Conservation (phyloP, 2,113 vertebrate species). For the Cettia cetti region DNA sequence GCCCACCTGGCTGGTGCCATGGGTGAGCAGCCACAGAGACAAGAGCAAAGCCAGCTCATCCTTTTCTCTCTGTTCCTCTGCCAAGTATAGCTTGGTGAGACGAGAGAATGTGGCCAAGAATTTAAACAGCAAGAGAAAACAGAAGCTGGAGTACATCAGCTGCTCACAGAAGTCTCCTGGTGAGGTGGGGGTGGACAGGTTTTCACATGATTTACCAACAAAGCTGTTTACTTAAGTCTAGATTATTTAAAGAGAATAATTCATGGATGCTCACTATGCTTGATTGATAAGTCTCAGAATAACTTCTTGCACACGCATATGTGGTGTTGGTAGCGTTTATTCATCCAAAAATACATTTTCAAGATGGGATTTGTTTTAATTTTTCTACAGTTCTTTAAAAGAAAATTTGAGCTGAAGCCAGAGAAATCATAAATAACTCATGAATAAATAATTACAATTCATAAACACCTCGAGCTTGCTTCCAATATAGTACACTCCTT, state of each 20-base stretch:
- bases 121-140: slow-evolving; percentile 36
- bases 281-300: slow-evolving; percentile 38
- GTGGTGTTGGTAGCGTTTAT: not conserved
- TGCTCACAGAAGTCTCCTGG: slow-evolving; percentile 6
- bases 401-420: slow-evolving; percentile 49
- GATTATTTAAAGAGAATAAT: slow-evolving; percentile 50
- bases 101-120: slow-evolving; percentile 4
- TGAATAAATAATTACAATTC: slow-evolving; percentile 67
- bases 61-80: slow-evolving; percentile 17
- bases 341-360: slow-evolving; percentile 69
- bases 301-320: not conserved
- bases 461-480: slow-evolving; percentile 54
- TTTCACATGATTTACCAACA: not conserved
- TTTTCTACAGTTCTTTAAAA: slow-evolving; percentile 41
- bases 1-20: not conserved
- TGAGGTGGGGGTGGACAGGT: not conserved
- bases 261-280: slow-evolving; percentile 35
- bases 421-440: slow-evolving; percentile 67
- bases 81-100: slow-evolving; percentile 50
- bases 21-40: not conserved
- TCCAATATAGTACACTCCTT: slow-evolving; percentile 8
- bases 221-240: not conserved
- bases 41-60: slow-evolving; percentile 8
- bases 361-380: slow-evolving; percentile 46
- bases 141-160: slow-evolving; percentile 43